Conservation (phyloP, 2,113 vertebrate species). For the Phrynosoma blainvillii region DNA sequence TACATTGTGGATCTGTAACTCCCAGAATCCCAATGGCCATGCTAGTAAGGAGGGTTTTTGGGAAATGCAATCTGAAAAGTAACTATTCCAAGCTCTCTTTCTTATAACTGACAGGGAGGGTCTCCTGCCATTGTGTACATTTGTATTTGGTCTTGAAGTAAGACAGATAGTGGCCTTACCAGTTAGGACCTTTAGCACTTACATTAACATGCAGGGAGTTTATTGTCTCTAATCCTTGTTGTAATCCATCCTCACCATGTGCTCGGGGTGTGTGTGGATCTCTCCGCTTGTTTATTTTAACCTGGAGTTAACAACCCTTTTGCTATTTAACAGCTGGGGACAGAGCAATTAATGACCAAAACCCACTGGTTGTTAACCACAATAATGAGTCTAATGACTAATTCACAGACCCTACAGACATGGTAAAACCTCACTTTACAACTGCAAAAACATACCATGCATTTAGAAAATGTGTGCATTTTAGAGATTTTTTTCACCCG, state of each 20-base stretch:
- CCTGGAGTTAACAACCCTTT: slow-evolving; percentile 25
- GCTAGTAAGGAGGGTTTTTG: neutral
- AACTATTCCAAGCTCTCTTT: neutral
- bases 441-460: neutral
- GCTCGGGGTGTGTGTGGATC: neutral
- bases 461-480: slow-evolving; percentile 4
- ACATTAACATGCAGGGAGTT: slow-evolving; percentile 8
- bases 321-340: slow-evolving; percentile 21
- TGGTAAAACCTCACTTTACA: slow-evolving; percentile 22
- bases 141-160: neutral
- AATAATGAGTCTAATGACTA: slow-evolving; percentile 14
- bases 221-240: slow-evolving; percentile 8
- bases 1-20: no score
- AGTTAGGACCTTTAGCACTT: neutral
- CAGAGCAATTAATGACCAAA: slow-evolving; percentile 31
- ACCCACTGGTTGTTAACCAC: slow-evolving; percentile 4
- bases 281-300: neutral
- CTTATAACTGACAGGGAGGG: neutral
- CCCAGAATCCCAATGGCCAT: no score
- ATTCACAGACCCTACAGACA: slow-evolving; percentile 20
- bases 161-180: neutral
- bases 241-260: neutral
- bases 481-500: neutral
- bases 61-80: neutral
- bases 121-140: neutral